Conservation (phyloP, 1,140 invertebrate genomes). For the Sminthurides bifidus region DNA sequence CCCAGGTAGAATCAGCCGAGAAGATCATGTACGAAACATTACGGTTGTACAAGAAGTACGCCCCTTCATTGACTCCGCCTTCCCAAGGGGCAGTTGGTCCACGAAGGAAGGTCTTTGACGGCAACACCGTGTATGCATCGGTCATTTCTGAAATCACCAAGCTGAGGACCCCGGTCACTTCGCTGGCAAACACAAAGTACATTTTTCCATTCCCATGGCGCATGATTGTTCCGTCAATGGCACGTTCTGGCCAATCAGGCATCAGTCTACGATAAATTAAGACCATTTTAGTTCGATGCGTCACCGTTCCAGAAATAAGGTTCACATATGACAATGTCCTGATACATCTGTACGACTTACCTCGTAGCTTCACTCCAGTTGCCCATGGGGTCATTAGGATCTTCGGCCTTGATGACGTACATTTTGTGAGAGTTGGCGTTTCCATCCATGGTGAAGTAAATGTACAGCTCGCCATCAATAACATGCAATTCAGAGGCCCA, state of each 20-base stretch:
- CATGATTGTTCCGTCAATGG: constrained; percentile 14
- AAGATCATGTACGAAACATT: constrained; percentile 16
- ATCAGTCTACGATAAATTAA: too few relatives aligned
- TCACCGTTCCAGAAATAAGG: too few relatives aligned
- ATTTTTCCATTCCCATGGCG: background rate
- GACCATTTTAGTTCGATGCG: too few relatives aligned
- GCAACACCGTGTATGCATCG: constrained; percentile 1
- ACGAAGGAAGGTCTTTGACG: background rate
- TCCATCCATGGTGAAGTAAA: constrained; percentile 16
- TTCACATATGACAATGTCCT: too few relatives aligned
- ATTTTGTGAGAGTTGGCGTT: constrained; percentile 10
- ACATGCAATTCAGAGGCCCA: constrained; percentile 5
- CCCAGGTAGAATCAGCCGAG: constrained; percentile 10
- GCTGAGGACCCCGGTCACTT: background rate
- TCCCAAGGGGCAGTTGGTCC: constrained; percentile 1
- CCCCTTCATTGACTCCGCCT: constrained; percentile 6
- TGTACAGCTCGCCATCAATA: constrained; percentile 13
- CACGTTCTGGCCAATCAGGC: constrained; percentile 7
- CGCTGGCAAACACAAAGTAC: constrained; percentile 16
- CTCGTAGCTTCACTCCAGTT: background rate
- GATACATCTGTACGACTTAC: too few relatives aligned
- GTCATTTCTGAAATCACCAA: constrained; percentile 15
- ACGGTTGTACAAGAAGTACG: constrained; percentile 1
- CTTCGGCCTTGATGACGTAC: constrained; percentile 11
- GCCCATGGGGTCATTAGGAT: constrained; percentile 10